Conservation (phyloP, 2,797 vertebrate species). For the Microctenopoma lineatum region DNA sequence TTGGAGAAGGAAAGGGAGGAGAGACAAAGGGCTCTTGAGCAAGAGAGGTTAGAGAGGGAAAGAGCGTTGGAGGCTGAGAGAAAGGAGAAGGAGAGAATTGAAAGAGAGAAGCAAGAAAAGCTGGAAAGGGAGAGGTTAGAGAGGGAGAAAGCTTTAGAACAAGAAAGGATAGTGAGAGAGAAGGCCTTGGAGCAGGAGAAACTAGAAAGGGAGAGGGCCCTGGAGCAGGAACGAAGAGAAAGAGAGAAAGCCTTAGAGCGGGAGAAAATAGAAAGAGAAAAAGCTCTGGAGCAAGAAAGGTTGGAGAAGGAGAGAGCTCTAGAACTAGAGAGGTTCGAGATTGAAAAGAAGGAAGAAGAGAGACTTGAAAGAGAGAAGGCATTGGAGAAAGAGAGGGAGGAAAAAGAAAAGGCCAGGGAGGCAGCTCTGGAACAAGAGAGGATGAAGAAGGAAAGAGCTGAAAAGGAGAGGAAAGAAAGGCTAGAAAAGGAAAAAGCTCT, state of each 20-base stretch:
- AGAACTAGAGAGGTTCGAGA: conserved; percentile 44
- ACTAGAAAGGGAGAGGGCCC: conserved; percentile 46
- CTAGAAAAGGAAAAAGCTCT: conserved; percentile 49
- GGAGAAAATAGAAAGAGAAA: conserved; percentile 40
- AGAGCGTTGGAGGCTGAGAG: conserved; percentile 56
- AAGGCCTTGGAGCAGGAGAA: conserved; percentile 48
- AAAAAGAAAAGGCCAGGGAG: conserved; percentile 22
- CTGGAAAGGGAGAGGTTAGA: conserved; percentile 42
- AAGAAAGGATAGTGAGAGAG: conserved; percentile 54
- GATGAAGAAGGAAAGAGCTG: conserved; percentile 41
- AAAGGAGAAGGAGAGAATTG: conserved; percentile 55
- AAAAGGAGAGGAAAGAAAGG: conserved; percentile 60
- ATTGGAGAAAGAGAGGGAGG: conserved; percentile 39
- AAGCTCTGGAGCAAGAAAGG: conserved; percentile 41
- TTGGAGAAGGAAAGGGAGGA: conserved; percentile 52
- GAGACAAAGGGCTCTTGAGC: conserved; percentile 56
- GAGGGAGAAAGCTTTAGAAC: conserved; percentile 45
- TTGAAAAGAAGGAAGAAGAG: conserved; percentile 39
- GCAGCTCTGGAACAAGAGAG: conserved; percentile 56
- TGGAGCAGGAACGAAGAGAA: conserved; percentile 47
- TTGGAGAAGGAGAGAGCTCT: conserved; percentile 35
- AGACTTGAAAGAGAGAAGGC: conserved; percentile 30
- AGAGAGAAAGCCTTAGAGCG: conserved; percentile 36
- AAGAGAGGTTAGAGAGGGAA: conserved; percentile 49
- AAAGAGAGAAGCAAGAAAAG: conserved; percentile 53